Conservation (phyloP, 2,888 invertebrate species). For the Phania funesta region DNA sequence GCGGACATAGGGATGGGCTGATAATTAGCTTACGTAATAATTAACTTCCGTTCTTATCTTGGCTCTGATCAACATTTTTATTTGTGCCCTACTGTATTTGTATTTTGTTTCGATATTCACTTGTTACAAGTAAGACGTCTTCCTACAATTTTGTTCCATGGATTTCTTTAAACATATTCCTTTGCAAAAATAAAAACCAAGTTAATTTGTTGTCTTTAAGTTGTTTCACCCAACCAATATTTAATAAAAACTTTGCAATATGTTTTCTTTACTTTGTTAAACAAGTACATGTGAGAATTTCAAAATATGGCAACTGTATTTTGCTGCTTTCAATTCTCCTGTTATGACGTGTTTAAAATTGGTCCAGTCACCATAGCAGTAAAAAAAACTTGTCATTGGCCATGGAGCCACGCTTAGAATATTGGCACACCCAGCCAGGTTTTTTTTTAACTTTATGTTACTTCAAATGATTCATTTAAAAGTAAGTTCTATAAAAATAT, state of each 20-base stretch:
- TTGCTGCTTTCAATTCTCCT: constrained; percentile 31
- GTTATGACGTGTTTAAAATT: constrained; percentile 49
- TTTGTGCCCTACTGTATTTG: too few relatives aligned
- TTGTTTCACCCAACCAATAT: background rate
- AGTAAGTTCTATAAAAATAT: background rate
- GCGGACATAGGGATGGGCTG: too few relatives aligned
- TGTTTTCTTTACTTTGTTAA: constrained; percentile 9
- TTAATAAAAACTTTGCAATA: background rate
- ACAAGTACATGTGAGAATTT: constrained; percentile 10
- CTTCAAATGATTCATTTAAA: constrained; percentile 48
- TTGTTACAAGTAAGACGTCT: too few relatives aligned
- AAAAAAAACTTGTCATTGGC: constrained; percentile 4
- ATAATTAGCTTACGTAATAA: too few relatives aligned
- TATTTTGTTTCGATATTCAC: too few relatives aligned
- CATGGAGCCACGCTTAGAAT: background rate
- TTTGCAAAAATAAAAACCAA: too few relatives aligned
- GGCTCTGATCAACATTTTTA: too few relatives aligned
- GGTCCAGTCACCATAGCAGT: constrained; percentile 24
- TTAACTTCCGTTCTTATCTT: too few relatives aligned
- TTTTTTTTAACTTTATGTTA: background rate
- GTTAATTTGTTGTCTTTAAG: background rate
- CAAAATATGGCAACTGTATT: constrained; percentile 8
- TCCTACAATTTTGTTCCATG: too few relatives aligned
- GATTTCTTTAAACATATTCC: too few relatives aligned
- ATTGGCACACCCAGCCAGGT: constrained; percentile 45